These are phyloP conservation scores for Prionailurus viverrinus DNA, from an alignment of 2,113 vertebrate genomes.

Conservation along the genomic window DNA sequence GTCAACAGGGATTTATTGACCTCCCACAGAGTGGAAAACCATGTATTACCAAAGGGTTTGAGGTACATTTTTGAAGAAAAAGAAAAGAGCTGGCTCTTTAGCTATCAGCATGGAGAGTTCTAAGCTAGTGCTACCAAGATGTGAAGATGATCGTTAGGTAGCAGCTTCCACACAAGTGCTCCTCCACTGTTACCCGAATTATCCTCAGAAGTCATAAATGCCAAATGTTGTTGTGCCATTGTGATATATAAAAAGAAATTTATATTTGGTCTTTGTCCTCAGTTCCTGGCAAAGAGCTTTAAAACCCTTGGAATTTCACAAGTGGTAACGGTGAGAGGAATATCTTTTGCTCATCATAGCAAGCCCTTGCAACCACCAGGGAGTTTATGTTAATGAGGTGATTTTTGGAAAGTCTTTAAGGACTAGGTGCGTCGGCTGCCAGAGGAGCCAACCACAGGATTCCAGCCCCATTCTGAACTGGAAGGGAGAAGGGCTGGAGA, in stretches of 20 bases:
- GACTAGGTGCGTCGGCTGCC: background rate
- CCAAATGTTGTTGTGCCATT: background rate
- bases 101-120: background rate
- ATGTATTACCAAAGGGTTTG: conserved; percentile 44
- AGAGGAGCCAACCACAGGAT: background rate
- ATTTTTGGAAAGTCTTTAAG: background rate
- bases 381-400: background rate
- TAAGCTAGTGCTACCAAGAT: background rate
- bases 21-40: conserved; percentile 71
- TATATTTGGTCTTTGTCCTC: background rate
- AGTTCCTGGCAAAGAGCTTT: background rate
- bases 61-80: conserved; percentile 66
- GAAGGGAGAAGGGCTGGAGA: background rate
- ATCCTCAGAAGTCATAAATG: background rate
- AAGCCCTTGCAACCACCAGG: background rate
- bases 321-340: background rate
- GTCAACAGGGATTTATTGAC: conserved; percentile 74
- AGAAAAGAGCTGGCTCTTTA: background rate
- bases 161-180: background rate
- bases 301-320: background rate
- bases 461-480: background rate
- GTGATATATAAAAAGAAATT: background rate
- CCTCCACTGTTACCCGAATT: background rate
- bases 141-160: background rate
- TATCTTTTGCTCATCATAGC: background rate